phyloP scores from a whole-genome alignment of 1,140 invertebrate genomes.

The Copidosoma floridanum region DNA sequence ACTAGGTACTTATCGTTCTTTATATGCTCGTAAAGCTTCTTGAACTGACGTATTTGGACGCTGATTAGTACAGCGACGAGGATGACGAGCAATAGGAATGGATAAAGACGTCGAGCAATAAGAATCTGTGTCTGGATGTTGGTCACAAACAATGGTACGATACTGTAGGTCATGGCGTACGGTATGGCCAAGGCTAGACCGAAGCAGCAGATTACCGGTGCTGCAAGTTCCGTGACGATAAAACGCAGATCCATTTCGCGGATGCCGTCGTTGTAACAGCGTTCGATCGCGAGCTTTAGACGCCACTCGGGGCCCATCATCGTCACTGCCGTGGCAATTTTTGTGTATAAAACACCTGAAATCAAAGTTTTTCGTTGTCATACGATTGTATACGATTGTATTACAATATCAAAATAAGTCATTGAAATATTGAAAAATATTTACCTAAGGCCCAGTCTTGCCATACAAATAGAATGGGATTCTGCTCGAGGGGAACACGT shows the following conservation, averaged over 20 bases:
- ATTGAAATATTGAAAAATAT: too few species aligned
- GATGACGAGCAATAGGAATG: conserved; percentile 75
- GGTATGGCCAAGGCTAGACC: conserved; percentile 86
- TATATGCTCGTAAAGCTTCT: conserved; percentile 94
- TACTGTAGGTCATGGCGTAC: conserved; percentile 81
- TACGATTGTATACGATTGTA: background rate
- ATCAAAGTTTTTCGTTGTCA: background rate
- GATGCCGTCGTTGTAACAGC: conserved; percentile 87
- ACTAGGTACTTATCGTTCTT: conserved; percentile 99
- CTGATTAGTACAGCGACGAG: conserved; percentile 69
- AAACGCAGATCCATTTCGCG: conserved; percentile 88
- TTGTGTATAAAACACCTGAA: conserved; percentile 89
- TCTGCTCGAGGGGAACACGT: conserved; percentile 89
- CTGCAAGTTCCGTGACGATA: conserved; percentile 80
- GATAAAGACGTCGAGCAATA: conserved; percentile 87
- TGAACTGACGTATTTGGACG: conserved; percentile 88
- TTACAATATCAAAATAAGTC: background rate
- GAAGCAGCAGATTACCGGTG: conserved; percentile 84
- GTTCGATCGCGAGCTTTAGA: conserved; percentile 85
- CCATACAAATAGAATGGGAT: conserved; percentile 93
- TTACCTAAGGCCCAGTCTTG: conserved; percentile 87
- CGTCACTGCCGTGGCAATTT: conserved; percentile 94
- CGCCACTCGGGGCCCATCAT: conserved; percentile 98
- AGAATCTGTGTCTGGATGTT: conserved; percentile 73
- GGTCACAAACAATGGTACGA: conserved; percentile 77